These are phyloP conservation scores for Ennomos fuscantarius DNA, from an alignment of 2,888 invertebrate genomes.

Conservation along the genomic window DNA sequence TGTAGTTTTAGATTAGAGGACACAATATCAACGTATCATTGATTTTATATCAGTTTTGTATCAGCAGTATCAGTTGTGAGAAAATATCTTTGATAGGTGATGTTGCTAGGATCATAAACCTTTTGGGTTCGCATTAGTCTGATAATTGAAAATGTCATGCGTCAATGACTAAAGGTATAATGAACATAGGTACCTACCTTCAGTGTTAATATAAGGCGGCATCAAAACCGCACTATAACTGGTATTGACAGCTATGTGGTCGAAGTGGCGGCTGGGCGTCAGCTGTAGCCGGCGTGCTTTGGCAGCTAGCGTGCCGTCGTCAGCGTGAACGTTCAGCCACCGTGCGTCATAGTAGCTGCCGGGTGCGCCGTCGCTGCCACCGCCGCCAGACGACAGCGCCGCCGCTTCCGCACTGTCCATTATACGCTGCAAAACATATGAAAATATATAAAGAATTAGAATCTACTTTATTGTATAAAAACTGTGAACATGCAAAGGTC, in stretches of 20 bases:
- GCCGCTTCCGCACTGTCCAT: slow-evolving; percentile 97
- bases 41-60: too few species aligned
- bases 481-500: too few species aligned
- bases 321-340: slow-evolving; percentile 91
- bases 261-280: slow-evolving; percentile 92
- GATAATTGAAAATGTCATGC: too few species aligned
- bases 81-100: too few species aligned
- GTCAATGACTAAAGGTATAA: too few species aligned
- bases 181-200: slow-evolving; percentile 72
- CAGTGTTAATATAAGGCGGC: slow-evolving; percentile 91
- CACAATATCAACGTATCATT: too few species aligned
- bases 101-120: too few species aligned
- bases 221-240: slow-evolving; percentile 95
- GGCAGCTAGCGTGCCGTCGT: slow-evolving; percentile 89
- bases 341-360: slow-evolving; percentile 92
- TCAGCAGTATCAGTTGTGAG: too few species aligned
- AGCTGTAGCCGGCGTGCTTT: slow-evolving; percentile 89
- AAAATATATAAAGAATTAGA: neutral
- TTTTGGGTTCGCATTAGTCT: too few species aligned
- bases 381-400: slow-evolving; percentile 86
- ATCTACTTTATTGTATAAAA: too few species aligned
- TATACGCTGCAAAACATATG: slow-evolving; percentile 87
- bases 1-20: slow-evolving; percentile 60
- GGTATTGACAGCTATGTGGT: slow-evolving; percentile 93
- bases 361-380: slow-evolving; percentile 82